Base-by-base conservation (phyloP, 1,140 invertebrate species). In the Papilio glaucus region DNA sequence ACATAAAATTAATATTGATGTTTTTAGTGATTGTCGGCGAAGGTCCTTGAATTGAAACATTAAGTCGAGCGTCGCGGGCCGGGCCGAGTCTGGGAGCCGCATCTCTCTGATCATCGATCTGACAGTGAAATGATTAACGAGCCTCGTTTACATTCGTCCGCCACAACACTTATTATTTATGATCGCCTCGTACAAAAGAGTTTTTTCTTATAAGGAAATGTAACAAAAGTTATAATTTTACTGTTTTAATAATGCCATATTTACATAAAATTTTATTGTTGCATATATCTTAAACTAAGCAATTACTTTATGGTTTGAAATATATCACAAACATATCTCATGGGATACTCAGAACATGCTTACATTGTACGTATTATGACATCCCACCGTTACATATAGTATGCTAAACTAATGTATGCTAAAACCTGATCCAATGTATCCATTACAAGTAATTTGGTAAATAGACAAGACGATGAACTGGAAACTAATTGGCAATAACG, bases 11-110 rank as follows among this genome's bases (percentile, higher is more conserved):
- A 45, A 45, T 45, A 67, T 67, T 68, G 39, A 68, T 68, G 39
- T 42, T 26, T 45, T 42, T 42, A 42, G 12, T 68, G 18, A 68
- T 45, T 45, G 63, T 42, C 39, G 38, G 39, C 39, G 63, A 68
- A 45, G 63, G 63, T 42, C 63, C 63, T 21, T 68, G 63, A 68
- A 68, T 68, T 68, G 41, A 68, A 68, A 68, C 39, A 29, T 68
- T 68, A 42, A 68, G 63, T 42, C 10, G 63, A 68, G 24, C 39
- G 63, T 24, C 24, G 38, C 63, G 41, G 63, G 38, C 21, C 49
- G 13, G 49, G n/a, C n/a, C n/a, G n/a, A n/a, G n/a, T n/a, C 49
- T 57, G 21, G 21, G 49, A 57, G 49, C 49, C 49, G 49, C 49
- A 57, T 57, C 45, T 21, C 9, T 18, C 42, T 53, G 63, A 67